Conservation (phyloP, 2,888 invertebrate species). For the Carcina quercana region DNA sequence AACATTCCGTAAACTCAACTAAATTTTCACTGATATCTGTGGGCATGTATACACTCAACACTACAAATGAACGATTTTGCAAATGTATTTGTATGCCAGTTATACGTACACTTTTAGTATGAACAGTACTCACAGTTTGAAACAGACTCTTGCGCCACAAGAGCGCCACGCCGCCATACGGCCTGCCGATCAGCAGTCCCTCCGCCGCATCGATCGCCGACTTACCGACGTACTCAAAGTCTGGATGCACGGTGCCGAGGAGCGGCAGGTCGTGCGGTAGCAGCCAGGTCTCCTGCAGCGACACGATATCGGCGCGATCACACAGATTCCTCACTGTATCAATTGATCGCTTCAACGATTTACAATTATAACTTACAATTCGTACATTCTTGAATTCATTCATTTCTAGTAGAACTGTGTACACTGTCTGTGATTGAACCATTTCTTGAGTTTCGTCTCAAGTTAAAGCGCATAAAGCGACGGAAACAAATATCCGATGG, state of each 20-base stretch:
- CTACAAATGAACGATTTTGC: neutral
- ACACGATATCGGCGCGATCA: constrained; percentile 12
- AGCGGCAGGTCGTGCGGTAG: constrained; percentile 17
- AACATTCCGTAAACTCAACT: constrained; percentile 3
- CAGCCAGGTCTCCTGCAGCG: constrained; percentile 21
- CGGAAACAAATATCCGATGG: constrained; percentile 12
- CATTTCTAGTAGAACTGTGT: neutral
- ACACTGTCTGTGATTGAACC: neutral
- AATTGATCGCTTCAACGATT: constrained; percentile 16
- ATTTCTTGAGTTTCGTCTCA: neutral
- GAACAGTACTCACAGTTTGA: neutral
- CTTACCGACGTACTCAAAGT: constrained; percentile 2
- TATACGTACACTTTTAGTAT: neutral
- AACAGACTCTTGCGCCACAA: constrained; percentile 8
- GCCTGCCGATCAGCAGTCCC: constrained; percentile 9
- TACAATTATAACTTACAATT: constrained; percentile 22
- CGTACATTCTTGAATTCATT: no score
- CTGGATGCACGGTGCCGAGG: neutral
- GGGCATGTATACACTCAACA: constrained; percentile 5
- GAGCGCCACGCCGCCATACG: constrained; percentile 11
- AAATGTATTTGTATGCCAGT: neutral
- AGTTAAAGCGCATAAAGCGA: constrained; percentile 7
- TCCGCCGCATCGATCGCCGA: constrained; percentile 10
- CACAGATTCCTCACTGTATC: constrained; percentile 16
- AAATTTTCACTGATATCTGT: constrained; percentile 1